Conservation (phyloP, 2,113 vertebrate species). For the Otis tarda region DNA sequence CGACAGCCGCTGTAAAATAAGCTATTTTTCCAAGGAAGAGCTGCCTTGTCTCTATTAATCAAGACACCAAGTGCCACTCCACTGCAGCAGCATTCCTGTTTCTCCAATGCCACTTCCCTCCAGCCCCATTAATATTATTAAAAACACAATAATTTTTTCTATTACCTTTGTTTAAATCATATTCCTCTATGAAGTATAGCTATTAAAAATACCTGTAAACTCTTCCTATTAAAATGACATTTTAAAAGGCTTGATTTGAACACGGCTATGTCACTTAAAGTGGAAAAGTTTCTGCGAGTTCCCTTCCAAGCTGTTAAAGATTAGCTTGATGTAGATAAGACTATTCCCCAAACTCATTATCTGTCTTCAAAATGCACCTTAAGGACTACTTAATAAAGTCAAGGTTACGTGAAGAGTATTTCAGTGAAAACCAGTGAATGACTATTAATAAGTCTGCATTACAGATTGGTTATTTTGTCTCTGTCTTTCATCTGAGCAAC, state of each 20-base stretch:
- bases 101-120: slow-evolving; percentile 39
- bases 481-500: slow-evolving; percentile 66
- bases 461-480: slow-evolving; percentile 75
- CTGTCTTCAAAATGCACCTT: slow-evolving; percentile 83
- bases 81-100: slow-evolving; percentile 45
- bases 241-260: slow-evolving; percentile 74
- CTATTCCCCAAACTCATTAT: slow-evolving; percentile 85
- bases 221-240: slow-evolving; percentile 72
- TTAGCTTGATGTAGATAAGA: slow-evolving; percentile 82
- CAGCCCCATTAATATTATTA: slow-evolving; percentile 54
- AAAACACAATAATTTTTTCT: slow-evolving; percentile 46
- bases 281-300: slow-evolving; percentile 74
- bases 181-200: slow-evolving; percentile 42
- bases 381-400: slow-evolving; percentile 85
- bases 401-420: slow-evolving; percentile 81
- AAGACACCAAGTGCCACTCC: slow-evolving; percentile 51
- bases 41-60: slow-evolving; percentile 61
- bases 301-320: slow-evolving; percentile 82
- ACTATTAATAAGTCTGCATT: slow-evolving; percentile 81
- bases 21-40: slow-evolving; percentile 22
- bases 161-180: slow-evolving; percentile 69
- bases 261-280: slow-evolving; percentile 74
- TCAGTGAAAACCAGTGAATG: slow-evolving; percentile 79
- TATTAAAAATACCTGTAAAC: slow-evolving; percentile 72
- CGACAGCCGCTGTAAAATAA: slow-evolving; percentile 40